Evolutionary conservation across 2,797 vertebrate genomes (phyloP).

Genomic region (Erpetoichthys calabaricus): DNA sequence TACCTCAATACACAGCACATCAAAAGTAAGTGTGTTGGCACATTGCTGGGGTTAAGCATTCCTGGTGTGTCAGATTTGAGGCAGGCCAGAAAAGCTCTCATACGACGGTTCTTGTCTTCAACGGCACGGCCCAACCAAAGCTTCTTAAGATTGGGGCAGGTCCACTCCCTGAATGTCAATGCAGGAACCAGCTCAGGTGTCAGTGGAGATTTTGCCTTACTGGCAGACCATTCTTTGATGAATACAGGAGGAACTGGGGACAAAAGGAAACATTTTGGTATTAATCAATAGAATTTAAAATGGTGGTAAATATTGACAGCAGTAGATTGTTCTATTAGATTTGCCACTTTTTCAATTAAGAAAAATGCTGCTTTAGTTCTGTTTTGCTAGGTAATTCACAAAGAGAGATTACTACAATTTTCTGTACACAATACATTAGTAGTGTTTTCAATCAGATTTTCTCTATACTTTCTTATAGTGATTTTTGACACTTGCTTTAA

Average conservation of each 20-base stretch:
- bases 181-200: constrained; percentile 79
- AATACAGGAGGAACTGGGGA: constrained; percentile 72
- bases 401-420: too few relatives aligned
- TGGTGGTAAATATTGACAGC: too few relatives aligned
- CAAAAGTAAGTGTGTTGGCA: constrained; percentile 81
- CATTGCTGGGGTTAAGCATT: constrained; percentile 76
- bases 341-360: too few relatives aligned
- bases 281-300: too few relatives aligned
- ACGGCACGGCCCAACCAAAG: constrained; percentile 81
- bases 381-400: too few relatives aligned
- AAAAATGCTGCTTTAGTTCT: too few relatives aligned
- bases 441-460: too few relatives aligned
- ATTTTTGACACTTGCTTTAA: too few relatives aligned
- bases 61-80: constrained; percentile 80
- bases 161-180: constrained; percentile 82
- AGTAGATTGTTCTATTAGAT: too few relatives aligned
- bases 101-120: constrained; percentile 78
- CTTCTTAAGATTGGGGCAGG: constrained; percentile 76
- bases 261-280: too few relatives aligned
- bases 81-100: constrained; percentile 79
- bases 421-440: too few relatives aligned
- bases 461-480: too few relatives aligned
- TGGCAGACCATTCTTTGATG: constrained; percentile 83
- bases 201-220: constrained; percentile 79
- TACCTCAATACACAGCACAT: constrained; percentile 89